Base-by-base conservation (phyloP, 1,140 invertebrate species). In the Portunus trituberculatus region DNA sequence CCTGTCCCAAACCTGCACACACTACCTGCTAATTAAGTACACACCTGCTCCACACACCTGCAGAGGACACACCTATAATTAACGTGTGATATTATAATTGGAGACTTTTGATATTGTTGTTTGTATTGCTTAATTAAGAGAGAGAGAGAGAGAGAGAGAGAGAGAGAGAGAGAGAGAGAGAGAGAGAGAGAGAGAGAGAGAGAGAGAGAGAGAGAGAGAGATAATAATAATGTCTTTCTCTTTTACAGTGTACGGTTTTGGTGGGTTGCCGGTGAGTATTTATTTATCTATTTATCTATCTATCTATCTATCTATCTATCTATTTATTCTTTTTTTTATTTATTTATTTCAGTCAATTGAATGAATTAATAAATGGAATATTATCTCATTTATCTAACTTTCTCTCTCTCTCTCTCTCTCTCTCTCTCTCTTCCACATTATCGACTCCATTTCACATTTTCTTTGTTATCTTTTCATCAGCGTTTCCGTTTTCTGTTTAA, bases 241-340 rank as follows among this genome's bases (percentile, higher is more conserved):
- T 76, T 48, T 46, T 29, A 25, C 82, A 91, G 91, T 95, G 8
- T 95, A 95, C 29, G 94, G 94, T 7, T 95, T 95, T 28, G 94
- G 94, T 10, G 94, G 94, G 6, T 86, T 95, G 32, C 94, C 94
- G n/a, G 94, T 95, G 48, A 95, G 94, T 95, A 92, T 76, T 8
- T 46, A 16, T 52, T 28, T 48, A 45, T 93, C 6, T 45, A n/a
- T 84, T 16, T 84, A 4, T 86, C 6, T 31, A 76, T 93, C 12
- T 95, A 92, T 76, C 0, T 46, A 16, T 52, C 29, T 48, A 45
- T 93, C 6, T 45, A n/a, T 84, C 6, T 84, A 4, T 86, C 6
- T 31, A 76, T n/a, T n/a, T n/a, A n/a, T n/a, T n/a, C n/a, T n/a
- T n/a, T n/a, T n/a, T n/a, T n/a, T n/a, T n/a, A n/a, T n/a, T n/a